Evolutionary conservation across 1,140 invertebrate genomes (phyloP), one percentile per base, ranked within the genome.

Genomic region (Homalodisca vitripennis): DNA sequence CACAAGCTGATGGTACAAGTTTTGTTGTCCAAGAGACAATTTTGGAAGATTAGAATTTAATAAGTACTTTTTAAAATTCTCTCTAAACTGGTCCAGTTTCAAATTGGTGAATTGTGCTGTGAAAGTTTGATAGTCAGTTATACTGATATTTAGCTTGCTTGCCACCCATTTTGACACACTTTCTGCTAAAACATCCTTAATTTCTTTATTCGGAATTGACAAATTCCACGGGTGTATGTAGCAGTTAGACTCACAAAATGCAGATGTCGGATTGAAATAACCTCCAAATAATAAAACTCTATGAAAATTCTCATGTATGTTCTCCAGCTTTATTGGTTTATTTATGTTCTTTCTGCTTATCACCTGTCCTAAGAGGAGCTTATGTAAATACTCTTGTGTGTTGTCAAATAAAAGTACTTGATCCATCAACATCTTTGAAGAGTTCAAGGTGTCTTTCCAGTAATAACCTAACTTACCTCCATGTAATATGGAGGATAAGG

Each of bases 181-280:
- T 3, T 51, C 48, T 20, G 48, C 48, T 10, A 51, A 10, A 14
- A 51, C 22, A n/a, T 20, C n/a, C 22, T 22, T 51, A 20, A 51
- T n/a, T n/a, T 51, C 48, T 51, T 20, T 3, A 51, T 51, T 51
- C 3, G 48, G 48, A 10, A 51, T 20, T 51, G 48, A 51, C n/a
- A 51, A 22, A 22, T 51, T n/a, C 48, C 48, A 51, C 48, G 48
- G 48, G n/a, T 51, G 48, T 20, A 51, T 51, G n/a, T 51, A 51
- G 22, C 48, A 51, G n/a, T 51, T 51, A 3, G 3, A 51, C 22
- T 51, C 48, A 51, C 48, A 51, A 10, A n/a, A n/a, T 3, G 14
- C 48, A 20, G 48, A n/a, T 3, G 22, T 22, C 22, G 48, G 22
- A 3, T 51, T 51, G 48, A 51, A 51, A 51, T 20, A 51, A 3